phyloP scores from a whole-genome alignment of 2,888 invertebrate genomes.

The Tigriopus californicus region DNA sequence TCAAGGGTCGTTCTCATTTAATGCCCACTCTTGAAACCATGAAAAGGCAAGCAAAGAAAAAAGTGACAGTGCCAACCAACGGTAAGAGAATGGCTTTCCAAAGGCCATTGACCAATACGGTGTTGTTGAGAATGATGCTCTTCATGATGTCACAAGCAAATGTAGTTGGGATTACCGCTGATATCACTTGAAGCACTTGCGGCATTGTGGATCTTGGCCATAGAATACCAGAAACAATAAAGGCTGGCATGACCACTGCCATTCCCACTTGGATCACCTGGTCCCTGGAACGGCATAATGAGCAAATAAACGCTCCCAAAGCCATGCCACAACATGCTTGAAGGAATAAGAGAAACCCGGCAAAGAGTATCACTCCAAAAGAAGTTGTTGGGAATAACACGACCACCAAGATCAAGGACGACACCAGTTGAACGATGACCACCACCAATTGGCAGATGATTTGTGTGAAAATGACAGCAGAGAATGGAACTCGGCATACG shows the following conservation, averaged over 20 bases:
- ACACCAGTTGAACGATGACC: background rate
- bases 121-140: no score
- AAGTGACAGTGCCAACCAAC: no score
- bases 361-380: background rate
- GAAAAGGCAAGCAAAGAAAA: no score
- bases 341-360: background rate
- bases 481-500: background rate
- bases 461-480: background rate
- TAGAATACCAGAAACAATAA: background rate
- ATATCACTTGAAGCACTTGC: no score
- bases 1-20: no score
- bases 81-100: no score
- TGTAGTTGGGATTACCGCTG: no score
- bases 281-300: background rate
- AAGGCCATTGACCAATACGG: no score
- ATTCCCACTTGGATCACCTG: background rate
- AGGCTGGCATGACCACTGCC: background rate
- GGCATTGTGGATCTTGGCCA: background rate
- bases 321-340: conserved; percentile 2
- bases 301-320: background rate
- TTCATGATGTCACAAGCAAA: no score
- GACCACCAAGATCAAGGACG: background rate
- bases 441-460: background rate
- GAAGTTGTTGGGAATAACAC: background rate
- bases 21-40: no score